Base-by-base conservation (phyloP, 2,113 vertebrate genomes). In the Lethenteron camtschaticum region DNA sequence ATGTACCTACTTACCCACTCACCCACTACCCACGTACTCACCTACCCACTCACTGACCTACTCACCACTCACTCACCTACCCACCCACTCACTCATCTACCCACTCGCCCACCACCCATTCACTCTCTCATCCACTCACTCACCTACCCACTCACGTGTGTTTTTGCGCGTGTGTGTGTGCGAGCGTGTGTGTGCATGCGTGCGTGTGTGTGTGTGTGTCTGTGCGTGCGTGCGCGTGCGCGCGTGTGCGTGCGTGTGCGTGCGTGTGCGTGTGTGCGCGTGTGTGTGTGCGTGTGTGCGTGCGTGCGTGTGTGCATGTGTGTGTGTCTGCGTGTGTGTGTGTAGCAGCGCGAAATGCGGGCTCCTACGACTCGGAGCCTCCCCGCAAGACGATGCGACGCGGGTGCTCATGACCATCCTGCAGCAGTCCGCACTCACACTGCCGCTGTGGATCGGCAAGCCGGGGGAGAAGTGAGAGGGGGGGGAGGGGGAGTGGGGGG, bases 361-460 rank as follows among this genome's bases (percentile, higher is more conserved):
- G 88, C 0, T 81, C 88, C 10, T 87, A 92, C 78, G 87, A 82
- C 24, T 86, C 90, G 75, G 88, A 92, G 74, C 86, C 86, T 0
- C 89, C 88, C 10, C 81, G 86, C 73, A 92, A 90, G 78, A 92
- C 87, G 66, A 91, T 92, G 89, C 76, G 88, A 58, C 81, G 87
- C 10, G n/a, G 1, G 89, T 92, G 63, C 79, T 92, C 69, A 92
- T 92, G 89, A 91, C 88, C 0, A 81, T 92, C 10, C 82, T 90
- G 9, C 89, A 92, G 75, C 89, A 92, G 79, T 89, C 88, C 0
- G 89, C 89, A 76, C 89, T 92, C 87, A 90, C 89, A 1, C 81
- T 92, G 9, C 88, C 89, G 1, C 81, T 91, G 70, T 94, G 89
- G 88, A 91, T 91, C 7, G 87, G 87, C 60, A 91, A 91, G 71